Evolutionary conservation across 2,888 invertebrate species (phyloP), one percentile per base, ranked within the genome.

Genomic region (Cryptops parisi): DNA sequence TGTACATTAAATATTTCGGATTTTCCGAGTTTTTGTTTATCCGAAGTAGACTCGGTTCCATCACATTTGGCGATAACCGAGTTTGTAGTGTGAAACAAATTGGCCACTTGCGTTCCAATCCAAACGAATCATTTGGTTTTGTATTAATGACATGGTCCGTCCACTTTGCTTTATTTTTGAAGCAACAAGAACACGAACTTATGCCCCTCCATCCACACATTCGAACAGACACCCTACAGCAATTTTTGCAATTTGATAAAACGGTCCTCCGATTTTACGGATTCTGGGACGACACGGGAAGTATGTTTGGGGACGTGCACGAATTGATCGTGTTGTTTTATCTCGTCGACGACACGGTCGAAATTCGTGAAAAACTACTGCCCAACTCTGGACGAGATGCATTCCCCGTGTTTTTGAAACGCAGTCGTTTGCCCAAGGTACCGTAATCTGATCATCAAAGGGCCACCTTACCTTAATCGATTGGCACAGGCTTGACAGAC

Each of bases 201-300:
- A 49, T 49, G 49, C 47, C 60, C 15, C 33, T 59, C 39, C 74
- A 76, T 64, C 72, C 74, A 63, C 76, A 73, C 44, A 74, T 74
- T 27, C 77, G 74, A 56, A 72, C 76, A 12, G 76, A 80, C 63
- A 77, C 80, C 0, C 78, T 87, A 55, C 82, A 78, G 41, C 82
- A 89, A 64, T 91, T 91, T 70, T 69, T 91, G 55, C 81, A 81
- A 61, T 83, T 81, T 64, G 91, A 91, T 68, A 75, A 82, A 62
- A 69, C 72, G 55, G 75, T 78, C 1, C 68, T 80, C 54, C 78
- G 84, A 60, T 93, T 93, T 68, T 79, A 78, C 62, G 90, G 84
- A 17, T 88, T 84, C 65, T 93, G 91, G 91, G 88, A 93, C 64
- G 90, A 93, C 65, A 77, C 81, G 1, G 76, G 78, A 12, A 78